Percentiles rank a stretch among this genome's conserved stretches.
Evolutionary conservation across 2,888 invertebrate genomes (phyloP).

Genomic region (Merodon equestris): DNA sequence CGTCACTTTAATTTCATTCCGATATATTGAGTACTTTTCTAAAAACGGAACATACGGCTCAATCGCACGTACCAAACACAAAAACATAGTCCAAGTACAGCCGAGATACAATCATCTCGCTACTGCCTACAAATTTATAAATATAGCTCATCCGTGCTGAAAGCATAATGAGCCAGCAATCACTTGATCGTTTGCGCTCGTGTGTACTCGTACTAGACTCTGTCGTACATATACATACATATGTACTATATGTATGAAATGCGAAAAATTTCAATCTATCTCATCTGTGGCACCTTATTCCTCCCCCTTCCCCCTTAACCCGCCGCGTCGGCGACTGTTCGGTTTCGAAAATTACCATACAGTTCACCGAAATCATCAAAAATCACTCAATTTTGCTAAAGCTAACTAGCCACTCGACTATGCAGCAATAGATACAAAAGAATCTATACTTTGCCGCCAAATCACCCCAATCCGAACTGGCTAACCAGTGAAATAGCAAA

Average conservation of each 20-base stretch:
- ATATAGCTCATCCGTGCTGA: constrained; percentile 63
- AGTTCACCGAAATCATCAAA: constrained; percentile 34
- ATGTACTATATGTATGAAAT: constrained; percentile 34
- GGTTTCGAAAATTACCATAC: constrained; percentile 21
- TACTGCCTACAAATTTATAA: constrained; percentile 60
- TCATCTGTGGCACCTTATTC: constrained; percentile 6
- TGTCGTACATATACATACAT: neutral
- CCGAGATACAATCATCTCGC: constrained; percentile 56
- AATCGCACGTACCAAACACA: constrained; percentile 33
- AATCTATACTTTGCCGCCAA: constrained; percentile 29
- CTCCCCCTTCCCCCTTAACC: constrained; percentile 12
- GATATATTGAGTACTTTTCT: constrained; percentile 66
- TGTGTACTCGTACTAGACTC: constrained; percentile 20
- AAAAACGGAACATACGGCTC: constrained; percentile 62
- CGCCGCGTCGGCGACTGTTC: too few relatives aligned
- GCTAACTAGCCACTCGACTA: constrained; percentile 9
- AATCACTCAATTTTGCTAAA: constrained; percentile 45
- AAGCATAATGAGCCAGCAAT: constrained; percentile 66
- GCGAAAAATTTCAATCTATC: constrained; percentile 32
- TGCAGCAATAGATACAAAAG: constrained; percentile 20
- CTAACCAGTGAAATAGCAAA: constrained; percentile 5
- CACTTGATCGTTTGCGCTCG: constrained; percentile 31
- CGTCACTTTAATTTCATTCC: constrained; percentile 67
- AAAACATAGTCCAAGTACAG: constrained; percentile 31
- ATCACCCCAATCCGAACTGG: constrained; percentile 38